Evolutionary conservation across 1,140 invertebrate species (phyloP).

Genomic region (Amphibalanus amphitrite): DNA sequence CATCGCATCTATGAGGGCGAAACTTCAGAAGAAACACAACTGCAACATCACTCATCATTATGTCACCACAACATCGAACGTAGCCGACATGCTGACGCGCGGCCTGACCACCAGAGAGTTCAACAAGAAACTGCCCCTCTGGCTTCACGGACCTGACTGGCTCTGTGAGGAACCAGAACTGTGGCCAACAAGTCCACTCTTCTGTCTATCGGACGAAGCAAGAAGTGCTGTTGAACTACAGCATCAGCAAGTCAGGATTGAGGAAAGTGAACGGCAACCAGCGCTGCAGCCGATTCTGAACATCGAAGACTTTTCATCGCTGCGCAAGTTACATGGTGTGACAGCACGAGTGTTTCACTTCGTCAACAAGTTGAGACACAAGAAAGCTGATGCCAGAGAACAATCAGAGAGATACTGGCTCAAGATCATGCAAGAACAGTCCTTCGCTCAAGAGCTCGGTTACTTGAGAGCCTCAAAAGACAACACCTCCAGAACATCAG

Average conservation of each 20-base stretch:
- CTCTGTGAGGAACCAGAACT: not conserved
- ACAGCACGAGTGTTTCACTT: not conserved
- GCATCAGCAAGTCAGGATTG: not conserved
- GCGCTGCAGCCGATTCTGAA: not conserved
- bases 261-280: too few species aligned
- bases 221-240: not conserved
- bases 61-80: not conserved
- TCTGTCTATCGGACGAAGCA: not conserved
- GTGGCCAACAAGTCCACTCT: not conserved
- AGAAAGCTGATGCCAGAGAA: too few species aligned
- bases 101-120: not conserved
- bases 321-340: not conserved
- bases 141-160: not conserved
- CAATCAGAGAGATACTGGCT: too few species aligned
- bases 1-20: not conserved
- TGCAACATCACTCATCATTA: not conserved
- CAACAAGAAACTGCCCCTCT: not conserved
- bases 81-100: not conserved
- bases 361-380: not conserved
- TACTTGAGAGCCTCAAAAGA: not conserved
- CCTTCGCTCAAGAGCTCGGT: not conserved
- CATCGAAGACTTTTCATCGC: not conserved
- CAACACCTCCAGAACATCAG: not conserved
- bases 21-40: not conserved
- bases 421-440: not conserved